Evolutionary conservation across 2,797 vertebrate species (phyloP).

Genomic region (Naso thynnoides): DNA sequence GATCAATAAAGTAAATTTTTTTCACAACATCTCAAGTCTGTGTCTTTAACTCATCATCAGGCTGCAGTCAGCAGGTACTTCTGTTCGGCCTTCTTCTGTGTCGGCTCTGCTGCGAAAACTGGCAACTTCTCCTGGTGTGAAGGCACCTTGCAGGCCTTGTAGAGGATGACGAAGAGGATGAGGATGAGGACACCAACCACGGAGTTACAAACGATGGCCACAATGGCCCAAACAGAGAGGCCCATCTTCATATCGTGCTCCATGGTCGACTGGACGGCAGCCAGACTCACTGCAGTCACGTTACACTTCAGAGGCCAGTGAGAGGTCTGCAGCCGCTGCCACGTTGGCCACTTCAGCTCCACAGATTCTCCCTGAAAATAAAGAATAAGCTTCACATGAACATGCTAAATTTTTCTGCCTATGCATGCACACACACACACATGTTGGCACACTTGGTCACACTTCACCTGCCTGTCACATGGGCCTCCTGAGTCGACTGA

Average conservation of each 20-base stretch:
- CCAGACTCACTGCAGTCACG: slow-evolving; percentile 3
- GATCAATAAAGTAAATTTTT: background rate
- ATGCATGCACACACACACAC: slow-evolving; percentile 1
- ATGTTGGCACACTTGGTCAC: slow-evolving; percentile 23
- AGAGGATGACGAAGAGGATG: slow-evolving; percentile 85
- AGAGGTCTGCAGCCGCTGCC: background rate
- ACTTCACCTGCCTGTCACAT: slow-evolving; percentile 53
- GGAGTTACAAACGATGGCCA: slow-evolving; percentile 85
- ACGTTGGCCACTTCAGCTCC: background rate
- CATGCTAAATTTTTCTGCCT: slow-evolving; percentile 2
- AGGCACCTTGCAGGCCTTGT: slow-evolving; percentile 87
- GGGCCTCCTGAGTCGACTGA: slow-evolving; percentile 31
- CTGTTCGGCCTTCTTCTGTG: slow-evolving; percentile 69
- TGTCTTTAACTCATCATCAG: slow-evolving; percentile 35
- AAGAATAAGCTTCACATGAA: slow-evolving; percentile 26
- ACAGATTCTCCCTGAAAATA: slow-evolving; percentile 46
- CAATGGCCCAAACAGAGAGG: slow-evolving; percentile 82
- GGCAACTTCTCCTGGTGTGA: slow-evolving; percentile 73
- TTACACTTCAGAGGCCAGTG: slow-evolving; percentile 1
- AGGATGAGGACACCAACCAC: slow-evolving; percentile 83
- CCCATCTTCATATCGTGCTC: slow-evolving; percentile 77
- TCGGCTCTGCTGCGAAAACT: slow-evolving; percentile 42
- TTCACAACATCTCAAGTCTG: background rate
- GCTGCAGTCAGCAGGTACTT: slow-evolving; percentile 79
- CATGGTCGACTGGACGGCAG: slow-evolving; percentile 63